Base-by-base conservation (phyloP, 2,888 invertebrate species). In the Physocephala rufipes region DNA sequence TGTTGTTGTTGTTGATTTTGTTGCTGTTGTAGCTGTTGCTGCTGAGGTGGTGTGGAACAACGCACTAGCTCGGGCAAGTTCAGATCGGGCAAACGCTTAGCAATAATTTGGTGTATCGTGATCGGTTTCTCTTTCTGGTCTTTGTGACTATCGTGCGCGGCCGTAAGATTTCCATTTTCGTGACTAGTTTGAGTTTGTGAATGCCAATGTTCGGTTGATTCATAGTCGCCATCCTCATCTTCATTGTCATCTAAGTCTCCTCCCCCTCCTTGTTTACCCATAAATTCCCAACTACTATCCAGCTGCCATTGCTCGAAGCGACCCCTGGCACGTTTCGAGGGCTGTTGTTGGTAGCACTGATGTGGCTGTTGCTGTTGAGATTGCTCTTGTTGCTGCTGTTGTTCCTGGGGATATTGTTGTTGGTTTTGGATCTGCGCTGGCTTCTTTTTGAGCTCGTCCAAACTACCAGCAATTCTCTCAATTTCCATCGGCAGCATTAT, bases 231-330 rank as follows among this genome's bases (percentile, higher is more conserved):
- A 49, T 81, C 82, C 21, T 78, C 79, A 45, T 74, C 79, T 61
- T 78, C 78, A 53, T 75, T 71, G 26, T 80, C 79, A 71, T 80
- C 79, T 0, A 79, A 79, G 36, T 78, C 79, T 65, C 78, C 76
- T 19, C 72, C 77, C 26, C 78, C 79, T 62, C 84, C 83, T 64
- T 83, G 81, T 67, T 89, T 89, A 89, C 93, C 91, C 86, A 94
- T 92, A 84, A 95, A 95, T 85, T 95, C 94, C 95, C 95, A 95
- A 86, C 95, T 94, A 79, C 94, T 94, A 86, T 95, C 95, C 73
- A 95, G 90, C 76, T 93, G 91, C 95, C 95, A 95, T 73, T 92
- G 90, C 71, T 88, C 88, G 70, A 85, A 79, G 28, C 85, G 84
- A 69, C 83, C 84, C 3, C 85, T 79, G 7, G 82, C 78, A n/a